Base-by-base conservation (phyloP, 2,888 invertebrate species). In the Oxystoma pomonae region DNA sequence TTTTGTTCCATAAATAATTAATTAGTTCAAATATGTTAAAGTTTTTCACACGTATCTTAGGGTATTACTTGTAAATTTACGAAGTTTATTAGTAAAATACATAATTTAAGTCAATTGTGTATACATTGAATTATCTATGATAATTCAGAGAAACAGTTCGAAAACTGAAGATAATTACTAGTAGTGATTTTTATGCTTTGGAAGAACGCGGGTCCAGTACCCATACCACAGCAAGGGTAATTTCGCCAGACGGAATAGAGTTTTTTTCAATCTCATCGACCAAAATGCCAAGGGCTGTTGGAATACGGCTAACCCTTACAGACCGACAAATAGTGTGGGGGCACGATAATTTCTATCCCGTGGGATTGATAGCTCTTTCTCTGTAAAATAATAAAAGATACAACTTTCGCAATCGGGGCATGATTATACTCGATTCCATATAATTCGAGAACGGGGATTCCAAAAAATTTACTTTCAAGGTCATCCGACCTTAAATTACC, bases 131-230 rank as follows among this genome's bases (percentile, higher is more conserved):
- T n/a, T 93, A 0, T 90, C 91, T 0, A 94, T 92, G 0, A 83
- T 83, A 56, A 85, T 90, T 63, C 80, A 93, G 55, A 83, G 90
- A 66, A 87, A 92, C 68, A 87, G 88, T 74, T 82, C 83, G 0
- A 86, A 86, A 68, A 86, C 88, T 0, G 84, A 83, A 57, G 85
- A 87, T 55, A 89, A 89, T 61, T 92, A 88, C 73, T 35, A 7
- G n/a, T 35, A 85, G 87, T 69, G 89, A 91, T 66, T 92, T 92
- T 71, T 81, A 85, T 72, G 83, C 85, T 12, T 35, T 35, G 35
- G 35, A 35, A 35, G 35, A 35, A 7, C 35, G n/a, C n/a, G n/a
- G n/a, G n/a, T 35, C 35, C 35, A 35, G 35, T 35, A 35, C 12
- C 35, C 12, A 35, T 35, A 7, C 35, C n/a, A n/a, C n/a, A n/a